Evolutionary conservation across 2,888 invertebrate genomes (phyloP).

Genomic region (Laspeyria flexula): DNA sequence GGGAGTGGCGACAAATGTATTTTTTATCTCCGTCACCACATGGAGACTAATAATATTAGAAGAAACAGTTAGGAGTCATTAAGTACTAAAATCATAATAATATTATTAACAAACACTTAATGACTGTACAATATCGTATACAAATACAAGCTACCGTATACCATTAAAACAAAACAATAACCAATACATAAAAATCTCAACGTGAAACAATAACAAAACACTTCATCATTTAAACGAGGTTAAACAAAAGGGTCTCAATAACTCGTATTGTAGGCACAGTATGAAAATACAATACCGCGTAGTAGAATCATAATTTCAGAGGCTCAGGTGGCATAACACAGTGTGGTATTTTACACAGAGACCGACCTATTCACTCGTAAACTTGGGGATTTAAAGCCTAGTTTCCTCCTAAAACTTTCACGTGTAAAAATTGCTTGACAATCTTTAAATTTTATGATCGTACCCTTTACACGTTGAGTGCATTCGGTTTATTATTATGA

Average conservation of each 20-base stretch:
- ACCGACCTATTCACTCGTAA: conserved; percentile 49
- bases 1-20: too few relatives aligned
- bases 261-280: conserved; percentile 11
- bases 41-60: too few relatives aligned
- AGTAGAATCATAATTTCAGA: conserved; percentile 46
- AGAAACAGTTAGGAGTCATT: too few relatives aligned
- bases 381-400: conserved; percentile 53
- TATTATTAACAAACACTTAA: too few relatives aligned
- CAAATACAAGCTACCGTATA: not conserved
- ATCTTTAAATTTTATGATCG: conserved; percentile 33
- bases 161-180: not conserved
- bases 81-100: too few relatives aligned
- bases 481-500: conserved; percentile 21
- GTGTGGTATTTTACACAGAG: conserved; percentile 44
- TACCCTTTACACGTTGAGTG: conserved; percentile 24
- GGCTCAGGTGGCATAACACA: conserved; percentile 49
- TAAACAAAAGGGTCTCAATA: conserved; percentile 26
- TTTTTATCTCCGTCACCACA: too few relatives aligned
- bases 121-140: not conserved
- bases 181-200: not conserved
- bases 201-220: conserved; percentile 18
- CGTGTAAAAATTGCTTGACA: conserved; percentile 48
- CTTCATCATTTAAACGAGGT: conserved; percentile 12
- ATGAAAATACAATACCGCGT: conserved; percentile 40
- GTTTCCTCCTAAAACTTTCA: conserved; percentile 51